Evolutionary conservation across 2,113 vertebrate genomes (phyloP), one percentile per base, ranked within the genome.

Genomic region (Phylloscopus whistleri): DNA sequence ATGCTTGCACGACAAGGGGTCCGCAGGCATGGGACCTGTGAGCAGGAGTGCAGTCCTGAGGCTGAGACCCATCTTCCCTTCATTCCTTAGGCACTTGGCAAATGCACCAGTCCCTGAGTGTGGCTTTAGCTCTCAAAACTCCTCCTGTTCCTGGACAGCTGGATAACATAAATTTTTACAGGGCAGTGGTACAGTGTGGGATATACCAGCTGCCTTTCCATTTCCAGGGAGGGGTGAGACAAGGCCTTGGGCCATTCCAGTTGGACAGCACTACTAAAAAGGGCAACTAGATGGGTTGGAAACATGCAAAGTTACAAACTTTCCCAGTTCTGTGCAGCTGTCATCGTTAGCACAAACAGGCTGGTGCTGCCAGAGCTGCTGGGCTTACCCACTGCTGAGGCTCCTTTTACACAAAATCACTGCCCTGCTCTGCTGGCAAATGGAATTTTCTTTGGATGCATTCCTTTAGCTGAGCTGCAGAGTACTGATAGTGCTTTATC

Each of bases 281-380:
- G 87, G 80, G 85, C 88, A 81, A 52, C 59, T 80, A 80, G 91
- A 94, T 62, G 78, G 87, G 33, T 9, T 87, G 89, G 89, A 93
- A 96, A 91, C 84, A 87, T 6, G 56, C 79, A 60, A 87, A 90
- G 67, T 89, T 28, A 70, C 51, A 84, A 95, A 86, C 78, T 53
- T 87, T 76, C 89, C 89, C 77, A 90, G 67, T 95, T 92, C 90
- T 76, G 52, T 95, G 94, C 95, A 97, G 93, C 92, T 97, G 93
- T 93, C 89, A 94, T 90, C 27, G 3, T 95, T 88, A 94, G 81
- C 87, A 93, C 85, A 89, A 95, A 79, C 69, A 93, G 53, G 52
- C 82, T 74, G 83, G 59, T 23, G 90, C 63, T 95, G 95, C 92
- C 95, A 95, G 91, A 53, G 81, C 95, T 94, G 86, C 93, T 3